A percentile compares a stretch with the other conserved stretches of the same genome.
Conservation (phyloP, 2,113 vertebrate genomes). For the Xiphophorus maculatus region DNA sequence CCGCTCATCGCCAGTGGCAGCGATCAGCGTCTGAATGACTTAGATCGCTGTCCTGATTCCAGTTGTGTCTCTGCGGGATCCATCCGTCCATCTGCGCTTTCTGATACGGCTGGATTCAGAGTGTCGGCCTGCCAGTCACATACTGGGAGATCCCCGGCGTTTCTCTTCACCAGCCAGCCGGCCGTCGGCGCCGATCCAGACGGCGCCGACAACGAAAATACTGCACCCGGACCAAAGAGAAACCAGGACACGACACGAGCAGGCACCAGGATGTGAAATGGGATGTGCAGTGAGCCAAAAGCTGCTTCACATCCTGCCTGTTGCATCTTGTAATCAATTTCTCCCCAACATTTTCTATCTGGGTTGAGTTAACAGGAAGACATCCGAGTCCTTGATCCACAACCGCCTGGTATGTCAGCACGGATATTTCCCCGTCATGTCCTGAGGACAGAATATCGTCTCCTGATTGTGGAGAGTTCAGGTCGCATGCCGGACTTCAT, state of each 20-base stretch:
- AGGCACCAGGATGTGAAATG: slow-evolving; percentile 42
- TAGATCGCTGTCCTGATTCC: slow-evolving; percentile 42
- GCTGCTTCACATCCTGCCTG: no score
- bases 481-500: no score
- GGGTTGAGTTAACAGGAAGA: neutral
- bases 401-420: no score
- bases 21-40: slow-evolving; percentile 36
- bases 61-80: slow-evolving; percentile 39
- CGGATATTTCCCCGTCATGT: no score
- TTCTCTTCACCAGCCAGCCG: slow-evolving; percentile 31
- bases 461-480: no score
- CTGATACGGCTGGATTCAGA: slow-evolving; percentile 43
- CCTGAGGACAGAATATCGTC: no score
- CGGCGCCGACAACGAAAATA: no score
- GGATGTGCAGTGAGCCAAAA: slow-evolving; percentile 14
- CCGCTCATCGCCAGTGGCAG: neutral
- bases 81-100: slow-evolving; percentile 54
- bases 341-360: neutral
- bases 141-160: slow-evolving; percentile 44
- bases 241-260: slow-evolving; percentile 47
- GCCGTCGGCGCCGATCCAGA: slow-evolving; percentile 39
- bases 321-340: no score
- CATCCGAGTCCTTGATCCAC: neutral
- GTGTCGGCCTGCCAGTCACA: slow-evolving; percentile 39
- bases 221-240: slow-evolving; percentile 55